Evolutionary conservation across 2,113 vertebrate genomes (phyloP).

Genomic region (Orcinus orca): DNA sequence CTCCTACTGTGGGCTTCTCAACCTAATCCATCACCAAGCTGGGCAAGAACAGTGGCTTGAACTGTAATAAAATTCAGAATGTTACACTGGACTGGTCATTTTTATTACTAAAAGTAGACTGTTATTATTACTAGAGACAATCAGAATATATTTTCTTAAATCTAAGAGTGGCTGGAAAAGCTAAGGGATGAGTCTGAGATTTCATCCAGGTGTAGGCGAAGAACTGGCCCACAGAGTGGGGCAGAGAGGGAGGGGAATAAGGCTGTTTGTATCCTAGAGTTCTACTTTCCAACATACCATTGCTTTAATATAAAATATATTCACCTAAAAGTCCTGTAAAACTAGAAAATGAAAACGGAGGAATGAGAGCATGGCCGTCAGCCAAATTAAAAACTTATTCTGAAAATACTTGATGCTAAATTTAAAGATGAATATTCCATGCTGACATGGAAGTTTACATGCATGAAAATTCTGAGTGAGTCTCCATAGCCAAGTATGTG

Average conservation of each 20-base stretch:
- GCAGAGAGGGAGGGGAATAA: neutral
- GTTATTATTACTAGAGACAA: neutral
- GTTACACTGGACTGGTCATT: neutral
- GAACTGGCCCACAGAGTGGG: neutral
- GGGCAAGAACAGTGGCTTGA: neutral
- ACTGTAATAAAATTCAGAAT: neutral
- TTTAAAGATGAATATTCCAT: neutral
- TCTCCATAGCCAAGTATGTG: neutral
- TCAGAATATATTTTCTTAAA: neutral
- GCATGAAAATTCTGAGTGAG: slow-evolving; percentile 1
- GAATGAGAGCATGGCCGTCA: neutral
- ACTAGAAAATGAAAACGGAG: neutral
- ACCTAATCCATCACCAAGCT: neutral
- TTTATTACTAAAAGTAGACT: slow-evolving; percentile 9
- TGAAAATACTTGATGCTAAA: neutral
- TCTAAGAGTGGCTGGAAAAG: neutral
- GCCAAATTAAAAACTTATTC: neutral
- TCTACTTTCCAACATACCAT: neutral
- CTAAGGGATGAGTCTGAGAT: neutral
- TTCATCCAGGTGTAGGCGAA: neutral
- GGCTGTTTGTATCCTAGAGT: neutral
- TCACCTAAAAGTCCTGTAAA: neutral
- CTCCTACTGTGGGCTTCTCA: neutral
- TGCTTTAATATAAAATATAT: neutral
- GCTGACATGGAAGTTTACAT: neutral